Conservation (phyloP, 2,888 invertebrate genomes). For the Scaptodrosophila latifasciaeformis region DNA sequence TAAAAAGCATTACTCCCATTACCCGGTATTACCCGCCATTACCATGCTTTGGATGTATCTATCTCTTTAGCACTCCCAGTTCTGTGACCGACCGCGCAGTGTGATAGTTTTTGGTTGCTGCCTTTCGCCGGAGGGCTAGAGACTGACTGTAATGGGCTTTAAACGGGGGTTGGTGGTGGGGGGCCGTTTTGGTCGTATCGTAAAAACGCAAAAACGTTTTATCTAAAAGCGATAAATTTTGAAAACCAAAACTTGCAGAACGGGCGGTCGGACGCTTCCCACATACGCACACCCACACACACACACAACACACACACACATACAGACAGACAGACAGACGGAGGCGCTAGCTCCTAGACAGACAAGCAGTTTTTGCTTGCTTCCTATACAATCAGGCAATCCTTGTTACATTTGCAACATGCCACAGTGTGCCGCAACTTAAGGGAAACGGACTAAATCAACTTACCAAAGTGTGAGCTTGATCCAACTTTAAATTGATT, state of each 20-base stretch:
- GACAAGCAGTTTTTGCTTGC: slow-evolving; percentile 41
- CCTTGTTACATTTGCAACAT: slow-evolving; percentile 32
- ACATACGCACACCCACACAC: background rate
- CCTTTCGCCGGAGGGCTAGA: background rate
- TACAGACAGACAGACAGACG: too few relatives aligned
- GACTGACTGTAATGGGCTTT: background rate
- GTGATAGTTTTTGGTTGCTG: slow-evolving; percentile 2
- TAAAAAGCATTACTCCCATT: too few relatives aligned
- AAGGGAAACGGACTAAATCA: background rate
- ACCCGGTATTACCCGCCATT: too few relatives aligned
- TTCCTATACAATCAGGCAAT: slow-evolving; percentile 31
- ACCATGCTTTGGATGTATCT: slow-evolving; percentile 9
- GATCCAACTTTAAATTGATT: background rate
- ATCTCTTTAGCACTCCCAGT: too few relatives aligned
- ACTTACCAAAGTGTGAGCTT: background rate
- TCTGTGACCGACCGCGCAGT: background rate
- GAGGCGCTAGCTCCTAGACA: too few relatives aligned
- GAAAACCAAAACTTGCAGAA: slow-evolving; percentile 36
- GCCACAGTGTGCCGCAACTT: slow-evolving; percentile 18
- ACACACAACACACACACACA: background rate
- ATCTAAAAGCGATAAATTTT: slow-evolving; percentile 66
- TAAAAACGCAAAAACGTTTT: slow-evolving; percentile 64
- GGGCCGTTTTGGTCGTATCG: slow-evolving; percentile 52
- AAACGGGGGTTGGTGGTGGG: background rate
- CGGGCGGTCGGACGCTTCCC: slow-evolving; percentile 17